Percentiles rank a stretch among this genome's conserved stretches.
Evolutionary conservation across 2,888 invertebrate species (phyloP).

Genomic region (Lobophora halterata): DNA sequence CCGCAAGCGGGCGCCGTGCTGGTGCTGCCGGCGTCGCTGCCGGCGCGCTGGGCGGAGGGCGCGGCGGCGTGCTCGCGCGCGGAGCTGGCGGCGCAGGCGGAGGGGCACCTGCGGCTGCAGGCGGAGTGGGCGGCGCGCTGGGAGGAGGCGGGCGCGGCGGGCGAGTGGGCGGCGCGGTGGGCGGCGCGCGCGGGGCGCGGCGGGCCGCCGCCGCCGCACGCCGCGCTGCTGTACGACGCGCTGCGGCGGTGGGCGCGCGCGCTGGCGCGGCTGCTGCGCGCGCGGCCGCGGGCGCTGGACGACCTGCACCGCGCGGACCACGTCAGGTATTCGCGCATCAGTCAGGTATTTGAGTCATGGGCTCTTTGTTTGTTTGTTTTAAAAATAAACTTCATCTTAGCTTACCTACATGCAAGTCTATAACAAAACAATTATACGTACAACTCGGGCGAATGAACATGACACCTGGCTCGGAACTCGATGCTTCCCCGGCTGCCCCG

Average conservation of each 20-base stretch:
- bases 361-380: no score
- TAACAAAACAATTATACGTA: no score
- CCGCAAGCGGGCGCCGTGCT: conserved; percentile 55
- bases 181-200: conserved; percentile 18
- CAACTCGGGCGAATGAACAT: no score
- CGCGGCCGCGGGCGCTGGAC: conserved; percentile 45
- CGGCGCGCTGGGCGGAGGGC: conserved; percentile 69
- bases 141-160: conserved; percentile 29
- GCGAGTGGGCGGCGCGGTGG: conserved; percentile 11
- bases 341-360: no score
- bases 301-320: conserved; percentile 50
- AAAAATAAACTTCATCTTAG: no score
- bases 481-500: no score
- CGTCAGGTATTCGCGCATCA: conserved; percentile 37
- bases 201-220: conserved; percentile 37
- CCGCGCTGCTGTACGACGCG: conserved; percentile 62
- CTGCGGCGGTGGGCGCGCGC: conserved; percentile 57
- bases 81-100: neutral
- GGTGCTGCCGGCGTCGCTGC: conserved; percentile 72
- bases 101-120: conserved; percentile 6
- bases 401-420: no score
- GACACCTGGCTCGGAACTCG: no score
- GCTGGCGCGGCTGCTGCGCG: conserved; percentile 41
- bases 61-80: conserved; percentile 15
- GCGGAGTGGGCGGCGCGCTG: conserved; percentile 36